Evolutionary conservation across 2,797 vertebrate species (phyloP), one percentile per base, ranked within the genome.

Genomic region (Brotogeris chrysoptera): DNA sequence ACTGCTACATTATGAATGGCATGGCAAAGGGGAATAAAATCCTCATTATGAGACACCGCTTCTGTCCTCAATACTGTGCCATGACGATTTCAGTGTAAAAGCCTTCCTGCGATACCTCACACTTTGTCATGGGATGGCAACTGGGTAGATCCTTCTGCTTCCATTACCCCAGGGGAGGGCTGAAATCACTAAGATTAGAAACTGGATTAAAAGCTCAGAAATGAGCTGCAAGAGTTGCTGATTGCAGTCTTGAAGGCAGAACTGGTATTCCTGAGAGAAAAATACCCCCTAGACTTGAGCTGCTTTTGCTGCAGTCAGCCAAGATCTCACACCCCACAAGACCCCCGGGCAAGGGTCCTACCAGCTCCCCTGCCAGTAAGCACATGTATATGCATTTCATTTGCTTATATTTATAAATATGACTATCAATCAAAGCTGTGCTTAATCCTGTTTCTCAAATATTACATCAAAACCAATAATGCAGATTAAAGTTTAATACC

Each of bases 131-230:
- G 0, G 78, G 60, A 57, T 6, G 52, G 80, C 63, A 84, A 72
- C 72, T 10, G 68, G 46, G 38, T 81, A 32, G 47, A 86, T 94
- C 55, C 73, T 69, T 90, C 88, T 64, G 24, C 76, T 90, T 85
- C 77, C 49, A 65, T 36, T 80, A 72, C 91, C 46, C 72, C 38
- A 80, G 83, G 92, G 88, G 60, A 93, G 46, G 71, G 57, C 82
- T 88, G 80, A 77, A 84, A 95, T 64, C 74, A 36, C 43, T 61
- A 73, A 77, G 71, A 61, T 65, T 93, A 93, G 61, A 85, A 92
- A 90, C 34, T 46, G 88, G 88, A 96, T 95, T 97, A 96, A 96
- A 96, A 94, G 46, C 91, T 95, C 92, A 93, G 83, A 53, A 93
- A 13, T 2, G 14, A 92, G 78, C 90, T 91, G 68, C 60, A 88